Evolutionary conservation across 2,888 invertebrate species (phyloP), one percentile per base, ranked within the genome.

Genomic region (Lepidochrysops patricia): DNA sequence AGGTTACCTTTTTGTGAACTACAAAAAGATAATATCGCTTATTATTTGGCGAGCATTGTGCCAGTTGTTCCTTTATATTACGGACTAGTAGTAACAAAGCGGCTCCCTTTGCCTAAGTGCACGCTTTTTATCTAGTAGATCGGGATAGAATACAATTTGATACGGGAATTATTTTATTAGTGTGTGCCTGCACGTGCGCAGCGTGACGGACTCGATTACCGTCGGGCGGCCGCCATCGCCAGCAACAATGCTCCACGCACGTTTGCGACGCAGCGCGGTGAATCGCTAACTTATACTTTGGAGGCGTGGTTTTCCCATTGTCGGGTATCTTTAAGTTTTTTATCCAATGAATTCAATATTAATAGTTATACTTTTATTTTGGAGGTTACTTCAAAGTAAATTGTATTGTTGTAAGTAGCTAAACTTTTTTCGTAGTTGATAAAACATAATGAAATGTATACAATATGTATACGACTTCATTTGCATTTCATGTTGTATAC

Each of bases 141-240:
- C 89, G 80, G 83, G 88, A 87, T 88, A 88, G 81, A 79, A 82
- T 85, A 84, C 82, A 87, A 89, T 89, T 89, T 81, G 87, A 88
- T 86, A 86, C 88, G 87, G 87, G 87, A 87, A 88, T 88, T 84
- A 88, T 86, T 86, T 84, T 85, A 88, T 87, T 88, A 85, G 86
- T 69, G 85, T 79, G 76, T 79, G 76, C 77, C 80, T 76, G 85
- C 89, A 89, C 89, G 89, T 89, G 89, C 87, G 81, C 79, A 75
- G 80, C 84, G 82, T 88, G 86, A 86, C 89, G 84, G 85, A 88
- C 81, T 78, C 80, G 87, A 87, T 88, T 43, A 43, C 37, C 15
- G 84, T 84, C 77, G 74, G 74, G 77, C 73, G 69, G 72, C 73
- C 73, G 72, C 72, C 70, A n/a, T n/a, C 75, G 74, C 69, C 72